Base-by-base conservation (phyloP, 2,113 vertebrate species). In the Xenopus tropicalis region DNA sequence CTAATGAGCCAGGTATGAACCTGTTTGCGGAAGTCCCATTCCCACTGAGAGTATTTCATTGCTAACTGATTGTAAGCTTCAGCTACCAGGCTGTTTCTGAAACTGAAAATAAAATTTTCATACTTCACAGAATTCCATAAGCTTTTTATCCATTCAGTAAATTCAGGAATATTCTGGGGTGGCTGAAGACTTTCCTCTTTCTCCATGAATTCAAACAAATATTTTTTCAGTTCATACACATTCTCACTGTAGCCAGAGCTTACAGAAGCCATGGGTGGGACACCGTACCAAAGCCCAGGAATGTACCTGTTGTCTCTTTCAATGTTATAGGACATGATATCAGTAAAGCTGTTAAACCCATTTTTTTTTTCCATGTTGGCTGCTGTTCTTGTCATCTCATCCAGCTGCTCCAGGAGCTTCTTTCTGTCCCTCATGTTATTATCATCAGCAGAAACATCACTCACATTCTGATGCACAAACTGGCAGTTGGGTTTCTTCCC, bases 391-490 rank as follows among this genome's bases (percentile, higher is more conserved):
- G 85, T 88, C 86, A 85, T 87, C 2, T 91, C 86, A 29, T 88
- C 66, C 8, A 91, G 77, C 5, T 87, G 85, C 3, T 91, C 83
- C 22, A 87, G 42, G 10, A 89, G 80, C 46, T 82, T 78, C 16
- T 85, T 85, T 52, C 87, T 79, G n/a, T 91, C 91, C 72, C 85
- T 78, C 0, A 78, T 77, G 80, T 85, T 92, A n/a, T 89, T 89
- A 11, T 87, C 87, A 20, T 88, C 64, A 3, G 82, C 86, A 19
- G 88, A 82, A 12, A 83, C 77, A 44, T 89, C 91, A 0, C 84
- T 84, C 22, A 92, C 88, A 42, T 89, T 92, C 84, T 92, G 91
- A 70, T 91, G 88, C 1, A 94, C 87, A 69, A 94, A 93, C 64
- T 85, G 84, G 74, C 88, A 93, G 73, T 79, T 90, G 0, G 91